A percentile compares a stretch with the other conserved stretches of the same genome.
phyloP scores from a whole-genome alignment of 2,113 vertebrate species.

The Chlamydotis undulata region DNA sequence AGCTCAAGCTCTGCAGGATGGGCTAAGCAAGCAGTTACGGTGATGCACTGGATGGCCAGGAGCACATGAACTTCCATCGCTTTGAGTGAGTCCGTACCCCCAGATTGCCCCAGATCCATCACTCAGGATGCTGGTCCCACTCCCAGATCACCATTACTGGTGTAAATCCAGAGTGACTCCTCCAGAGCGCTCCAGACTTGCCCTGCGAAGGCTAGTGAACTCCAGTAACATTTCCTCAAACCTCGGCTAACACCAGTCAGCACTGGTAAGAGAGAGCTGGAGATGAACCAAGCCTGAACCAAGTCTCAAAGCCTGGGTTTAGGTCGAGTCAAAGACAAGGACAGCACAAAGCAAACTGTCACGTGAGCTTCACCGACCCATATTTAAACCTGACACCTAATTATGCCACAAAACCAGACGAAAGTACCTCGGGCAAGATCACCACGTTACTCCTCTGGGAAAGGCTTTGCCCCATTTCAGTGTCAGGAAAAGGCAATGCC shows the following conservation, averaged over 20 bases:
- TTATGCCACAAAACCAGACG: not conserved
- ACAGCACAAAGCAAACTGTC: not conserved
- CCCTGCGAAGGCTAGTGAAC: not conserved
- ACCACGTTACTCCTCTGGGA: not conserved
- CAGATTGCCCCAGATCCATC: not conserved
- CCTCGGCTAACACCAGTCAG: not conserved
- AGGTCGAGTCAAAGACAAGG: not conserved
- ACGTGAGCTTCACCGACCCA: not conserved
- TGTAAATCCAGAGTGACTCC: not conserved
- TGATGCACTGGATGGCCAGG: not conserved
- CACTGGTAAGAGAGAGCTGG: not conserved
- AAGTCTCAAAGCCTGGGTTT: not conserved
- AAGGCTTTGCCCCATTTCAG: not conserved
- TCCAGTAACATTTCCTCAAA: not conserved
- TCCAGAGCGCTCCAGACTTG: not conserved
- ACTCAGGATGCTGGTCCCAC: fast-evolving
- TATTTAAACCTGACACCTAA: not conserved
- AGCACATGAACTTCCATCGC: not conserved
- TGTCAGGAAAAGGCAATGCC: not conserved
- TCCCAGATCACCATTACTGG: not conserved
- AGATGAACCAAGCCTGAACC: not conserved
- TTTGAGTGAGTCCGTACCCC: not conserved
- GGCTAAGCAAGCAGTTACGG: not conserved
- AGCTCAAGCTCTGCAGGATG: not conserved
- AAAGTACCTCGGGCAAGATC: not conserved